Conservation (phyloP, 2,888 invertebrate genomes). For the Pterobdella sp. region DNA sequence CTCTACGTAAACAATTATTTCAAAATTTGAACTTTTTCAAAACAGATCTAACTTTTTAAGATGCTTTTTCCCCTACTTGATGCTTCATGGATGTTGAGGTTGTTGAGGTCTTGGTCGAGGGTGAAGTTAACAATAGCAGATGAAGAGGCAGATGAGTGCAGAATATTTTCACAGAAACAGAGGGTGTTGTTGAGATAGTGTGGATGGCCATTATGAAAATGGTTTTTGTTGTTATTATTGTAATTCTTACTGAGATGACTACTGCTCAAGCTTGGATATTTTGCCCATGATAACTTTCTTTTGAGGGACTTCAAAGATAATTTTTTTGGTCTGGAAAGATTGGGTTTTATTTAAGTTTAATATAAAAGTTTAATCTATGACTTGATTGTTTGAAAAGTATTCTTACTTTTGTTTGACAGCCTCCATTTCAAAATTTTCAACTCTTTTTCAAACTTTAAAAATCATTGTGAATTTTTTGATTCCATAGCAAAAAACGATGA, state of each 20-base stretch:
- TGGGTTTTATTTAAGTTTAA: not conserved
- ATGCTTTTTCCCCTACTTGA: not conserved
- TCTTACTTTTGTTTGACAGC: conserved; percentile 2
- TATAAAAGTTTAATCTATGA: not conserved
- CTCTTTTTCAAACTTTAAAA: no score
- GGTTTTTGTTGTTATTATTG: not conserved
- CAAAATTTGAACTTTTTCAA: no score
- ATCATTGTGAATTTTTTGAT: no score
- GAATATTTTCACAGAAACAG: not conserved
- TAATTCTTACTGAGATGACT: conserved; percentile 2
- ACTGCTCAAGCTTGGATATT: conserved; percentile 22
- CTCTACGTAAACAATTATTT: no score
- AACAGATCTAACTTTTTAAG: conserved; percentile 6
- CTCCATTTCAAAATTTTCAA: not conserved
- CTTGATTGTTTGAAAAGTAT: not conserved
- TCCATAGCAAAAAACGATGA: no score
- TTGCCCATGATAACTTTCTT: conserved; percentile 29
- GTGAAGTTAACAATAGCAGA: conserved; percentile 3
- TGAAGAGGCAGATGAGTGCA: not conserved
- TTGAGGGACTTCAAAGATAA: conserved; percentile 30
- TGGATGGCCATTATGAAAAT: not conserved
- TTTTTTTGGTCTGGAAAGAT: conserved; percentile 19
- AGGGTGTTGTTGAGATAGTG: not conserved
- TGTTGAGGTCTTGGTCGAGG: not conserved
- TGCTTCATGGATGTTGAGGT: not conserved